These are phyloP conservation scores for Olivierus martensii DNA, from an alignment of 1,140 invertebrate species.

Conservation along the genomic window DNA sequence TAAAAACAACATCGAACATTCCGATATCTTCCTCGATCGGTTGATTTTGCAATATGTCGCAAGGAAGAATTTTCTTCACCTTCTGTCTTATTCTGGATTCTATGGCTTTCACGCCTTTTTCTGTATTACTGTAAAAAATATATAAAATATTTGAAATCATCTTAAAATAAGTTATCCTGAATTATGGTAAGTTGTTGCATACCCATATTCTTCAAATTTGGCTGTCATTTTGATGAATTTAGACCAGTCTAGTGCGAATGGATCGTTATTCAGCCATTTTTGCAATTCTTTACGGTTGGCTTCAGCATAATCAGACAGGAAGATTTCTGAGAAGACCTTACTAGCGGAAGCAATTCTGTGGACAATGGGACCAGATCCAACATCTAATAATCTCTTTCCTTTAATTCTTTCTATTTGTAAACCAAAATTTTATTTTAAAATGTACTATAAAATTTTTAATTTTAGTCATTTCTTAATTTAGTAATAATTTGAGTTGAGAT, in stretches of 20 bases:
- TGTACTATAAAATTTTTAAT: no score
- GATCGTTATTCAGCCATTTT: conserved; percentile 6
- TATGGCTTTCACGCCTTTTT: neutral
- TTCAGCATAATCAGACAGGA: conserved; percentile 7
- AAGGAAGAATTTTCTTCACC: conserved; percentile 1
- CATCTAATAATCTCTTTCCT: neutral
- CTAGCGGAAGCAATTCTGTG: conserved; percentile 5
- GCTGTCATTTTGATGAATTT: neutral
- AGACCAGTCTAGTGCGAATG: neutral
- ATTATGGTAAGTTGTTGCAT: neutral
- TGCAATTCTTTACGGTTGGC: conserved; percentile 2
- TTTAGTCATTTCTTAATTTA: no score
- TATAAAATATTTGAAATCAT: neutral
- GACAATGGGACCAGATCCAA: conserved; percentile 4
- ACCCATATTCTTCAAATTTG: neutral
- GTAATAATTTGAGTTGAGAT: no score
- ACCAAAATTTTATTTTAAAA: no score
- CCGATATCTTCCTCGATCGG: neutral
- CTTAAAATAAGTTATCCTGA: no score
- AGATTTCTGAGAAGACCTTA: neutral
- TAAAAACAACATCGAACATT: conserved; percentile 1
- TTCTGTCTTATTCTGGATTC: conserved; percentile 2
- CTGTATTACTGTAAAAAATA: neutral
- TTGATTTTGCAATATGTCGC: neutral
- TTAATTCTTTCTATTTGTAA: neutral